These are phyloP conservation scores for Siniperca obscura DNA, from an alignment of 2,797 vertebrate genomes.

Conservation along the genomic window DNA sequence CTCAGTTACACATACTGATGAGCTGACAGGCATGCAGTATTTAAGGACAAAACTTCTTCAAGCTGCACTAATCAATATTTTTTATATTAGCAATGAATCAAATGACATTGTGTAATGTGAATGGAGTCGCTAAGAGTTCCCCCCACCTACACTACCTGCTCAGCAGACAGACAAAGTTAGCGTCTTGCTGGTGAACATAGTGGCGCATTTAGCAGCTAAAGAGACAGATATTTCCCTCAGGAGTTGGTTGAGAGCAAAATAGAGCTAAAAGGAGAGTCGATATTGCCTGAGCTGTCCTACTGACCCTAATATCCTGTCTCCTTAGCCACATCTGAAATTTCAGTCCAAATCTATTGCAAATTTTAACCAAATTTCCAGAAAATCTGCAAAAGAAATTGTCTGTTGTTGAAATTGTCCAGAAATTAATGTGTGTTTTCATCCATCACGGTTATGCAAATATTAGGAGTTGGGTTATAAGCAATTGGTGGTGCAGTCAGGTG, in stretches of 20 bases:
- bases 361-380: background rate
- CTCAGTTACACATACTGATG: constrained; percentile 2
- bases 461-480: no score
- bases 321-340: background rate
- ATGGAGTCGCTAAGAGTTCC: background rate
- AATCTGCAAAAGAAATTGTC: background rate
- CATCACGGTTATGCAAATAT: background rate
- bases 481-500: no score
- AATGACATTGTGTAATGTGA: background rate
- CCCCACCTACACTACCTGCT: background rate
- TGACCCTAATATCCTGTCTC: constrained; percentile 10
- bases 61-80: constrained; percentile 4
- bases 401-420: no score
- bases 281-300: background rate
- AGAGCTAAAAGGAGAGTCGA: background rate
- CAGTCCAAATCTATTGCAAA: background rate
- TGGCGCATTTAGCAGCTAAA: background rate
- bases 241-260: background rate
- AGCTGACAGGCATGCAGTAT: background rate
- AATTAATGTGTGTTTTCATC: no score
- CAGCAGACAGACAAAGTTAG: background rate
- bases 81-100: background rate
- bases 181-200: background rate
- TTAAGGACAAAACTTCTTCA: background rate
- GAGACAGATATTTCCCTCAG: background rate